Evolutionary conservation across 2,888 invertebrate species (phyloP), one percentile per base, ranked within the genome.

Genomic region (Arenicola marina): DNA sequence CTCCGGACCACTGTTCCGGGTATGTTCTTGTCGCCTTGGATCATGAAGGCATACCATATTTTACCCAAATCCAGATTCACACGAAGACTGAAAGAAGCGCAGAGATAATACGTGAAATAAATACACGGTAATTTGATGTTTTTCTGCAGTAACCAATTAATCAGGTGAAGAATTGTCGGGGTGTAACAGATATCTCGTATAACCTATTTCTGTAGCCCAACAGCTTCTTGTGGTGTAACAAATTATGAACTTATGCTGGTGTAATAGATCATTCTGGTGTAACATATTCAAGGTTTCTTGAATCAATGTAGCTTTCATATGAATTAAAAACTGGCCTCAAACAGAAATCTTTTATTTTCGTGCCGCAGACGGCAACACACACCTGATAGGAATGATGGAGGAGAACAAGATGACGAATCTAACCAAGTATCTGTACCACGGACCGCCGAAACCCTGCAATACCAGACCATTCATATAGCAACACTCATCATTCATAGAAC

Each of bases 61-160:
- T 99, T 99, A 1, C 97, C 98, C 93, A 99, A 94, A 78, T 99
- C 99, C 73, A 99, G 87, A 85, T 99, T 99, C 0, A 99, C 98
- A 68, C 99, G 87, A 77, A 99, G 88, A 86, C 97, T 96, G 82
- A 57, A 80, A 77, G 38, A 11, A 38, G 38, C 11, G 18, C 11
- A 38, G 18, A n/a, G n/a, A n/a, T n/a, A n/a, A n/a, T n/a, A n/a
- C n/a, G n/a, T n/a, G n/a, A 45, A 51, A 29, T 28, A 53, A 4
- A 32, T 11, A 53, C 21, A 11, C 48, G 11, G 48, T 21, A 48
- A 21, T 7, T 7, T 38, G 38, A 38, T 7, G 38, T 15, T 15
- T 38, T 7, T 38, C 11, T 7, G 15, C 38, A 15, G 15, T 38
- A 7, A 38, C 11, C 7, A 38, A 38, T 38, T 38, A 38, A 38